Evolutionary conservation across 2,797 vertebrate genomes (phyloP), one percentile per base, ranked within the genome.

Genomic region (Silurus lanzhouensis): DNA sequence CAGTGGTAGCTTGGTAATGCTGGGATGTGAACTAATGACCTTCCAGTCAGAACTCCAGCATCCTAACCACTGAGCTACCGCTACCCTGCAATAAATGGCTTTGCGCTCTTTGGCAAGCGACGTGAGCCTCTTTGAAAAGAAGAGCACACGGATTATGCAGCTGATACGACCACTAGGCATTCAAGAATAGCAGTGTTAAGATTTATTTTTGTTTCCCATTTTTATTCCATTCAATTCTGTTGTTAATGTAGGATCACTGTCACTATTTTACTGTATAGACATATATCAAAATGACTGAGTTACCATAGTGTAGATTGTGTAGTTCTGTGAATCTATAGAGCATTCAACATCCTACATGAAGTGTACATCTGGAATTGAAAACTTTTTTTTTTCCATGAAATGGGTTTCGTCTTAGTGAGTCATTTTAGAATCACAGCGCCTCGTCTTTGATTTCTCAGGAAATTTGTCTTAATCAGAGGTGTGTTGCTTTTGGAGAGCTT

Each of bases 391-490:
- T 27, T 52, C 55, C 63, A 72, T 55, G 80, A 85, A 76, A 25
- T 15, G 27, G 52, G 27, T 77, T 67, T 25, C 14, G 44, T n/a
- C 19, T 48, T 48, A 60, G 81, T 83, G 81, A 78, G 61, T 78
- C 64, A 79, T 78, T 78, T 57, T 57, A 55, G 44, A 78, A 78
- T 78, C 75, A 38, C 27, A 31, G 66, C 52, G 66, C 58, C 76
- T 76, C 60, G 46, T 81, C 67, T 80, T 83, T 67, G 68, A 67
- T 83, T 88, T 80, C 58, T 79, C 77, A n/a, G 79, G 27, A 63
- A 85, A 84, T 87, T 81, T 63, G 78, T 88, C 55, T 88, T 90
- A 83, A 89, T 87, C 72, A 52, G 48, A 25, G 76, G n/a, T 48
- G 72, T 82, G 84, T 88, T 84, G 72, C 84, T 79, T 84, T 87